phyloP scores from a whole-genome alignment of 2,888 invertebrate species.

The Drosophila paracracens region DNA sequence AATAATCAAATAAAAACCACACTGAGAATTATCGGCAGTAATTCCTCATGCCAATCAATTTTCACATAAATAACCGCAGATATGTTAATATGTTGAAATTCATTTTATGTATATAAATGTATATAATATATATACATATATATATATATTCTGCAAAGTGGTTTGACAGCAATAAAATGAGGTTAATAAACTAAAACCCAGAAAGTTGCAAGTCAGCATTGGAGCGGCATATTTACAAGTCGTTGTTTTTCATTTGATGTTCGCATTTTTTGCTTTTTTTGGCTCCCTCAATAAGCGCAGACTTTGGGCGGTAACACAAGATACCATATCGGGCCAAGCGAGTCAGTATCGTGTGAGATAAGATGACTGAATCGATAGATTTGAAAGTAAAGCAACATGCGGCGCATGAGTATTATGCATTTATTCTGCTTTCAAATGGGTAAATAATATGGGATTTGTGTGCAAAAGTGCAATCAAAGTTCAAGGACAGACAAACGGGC shows the following conservation, averaged over 20 bases:
- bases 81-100: slow-evolving; percentile 11
- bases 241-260: slow-evolving; percentile 65
- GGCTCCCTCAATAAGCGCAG: slow-evolving; percentile 41
- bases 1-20: not conserved
- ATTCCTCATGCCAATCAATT: slow-evolving; percentile 1
- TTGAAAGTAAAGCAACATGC: slow-evolving; percentile 2
- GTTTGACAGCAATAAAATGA: slow-evolving; percentile 39
- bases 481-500: slow-evolving; percentile 59
- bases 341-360: slow-evolving; percentile 40
- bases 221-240: slow-evolving; percentile 65
- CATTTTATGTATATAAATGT: not conserved
- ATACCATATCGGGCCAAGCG: slow-evolving; percentile 41
- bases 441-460: slow-evolving; percentile 21
- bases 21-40: not conserved
- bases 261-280: slow-evolving; percentile 10
- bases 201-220: slow-evolving; percentile 61
- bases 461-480: slow-evolving; percentile 44
- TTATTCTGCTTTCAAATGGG: not conserved
- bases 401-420: slow-evolving; percentile 38
- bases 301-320: slow-evolving; percentile 49
- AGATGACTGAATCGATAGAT: slow-evolving; percentile 57
- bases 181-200: slow-evolving; percentile 71
- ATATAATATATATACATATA: slow-evolving; percentile 1
- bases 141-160: slow-evolving; percentile 7
- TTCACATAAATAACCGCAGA: slow-evolving; percentile 12